phyloP scores from a whole-genome alignment of 1,140 invertebrate species.

The Rhopalosiphum maidis region DNA sequence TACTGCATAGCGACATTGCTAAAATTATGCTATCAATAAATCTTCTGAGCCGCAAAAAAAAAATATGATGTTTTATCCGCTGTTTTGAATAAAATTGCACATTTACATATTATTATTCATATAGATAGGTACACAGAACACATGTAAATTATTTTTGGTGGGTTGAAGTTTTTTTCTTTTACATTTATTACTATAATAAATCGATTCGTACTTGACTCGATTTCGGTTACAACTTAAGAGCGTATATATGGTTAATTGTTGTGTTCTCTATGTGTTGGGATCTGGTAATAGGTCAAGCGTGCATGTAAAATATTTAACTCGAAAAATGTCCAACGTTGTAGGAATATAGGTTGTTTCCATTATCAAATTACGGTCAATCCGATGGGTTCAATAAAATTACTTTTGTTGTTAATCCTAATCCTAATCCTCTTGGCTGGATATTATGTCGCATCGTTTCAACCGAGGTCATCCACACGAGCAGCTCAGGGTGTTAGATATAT shows the following conservation, averaged over 20 bases:
- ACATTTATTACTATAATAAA: constrained; percentile 5
- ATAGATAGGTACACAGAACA: neutral
- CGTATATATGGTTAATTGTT: neutral
- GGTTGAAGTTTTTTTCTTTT: neutral
- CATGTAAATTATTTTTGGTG: constrained; percentile 12
- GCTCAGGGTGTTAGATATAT: neutral
- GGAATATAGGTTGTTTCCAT: neutral
- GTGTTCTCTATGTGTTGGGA: neutral
- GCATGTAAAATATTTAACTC: neutral
- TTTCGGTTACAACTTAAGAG: neutral
- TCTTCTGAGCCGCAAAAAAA: neutral
- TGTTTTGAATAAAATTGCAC: neutral
- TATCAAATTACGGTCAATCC: constrained; percentile 26
- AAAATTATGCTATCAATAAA: constrained; percentile 43
- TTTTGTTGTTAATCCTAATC: constrained; percentile 33
- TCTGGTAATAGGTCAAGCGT: neutral
- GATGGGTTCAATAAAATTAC: neutral
- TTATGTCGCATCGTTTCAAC: neutral
- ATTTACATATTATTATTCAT: neutral
- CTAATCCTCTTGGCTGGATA: constrained; percentile 20
- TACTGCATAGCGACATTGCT: neutral
- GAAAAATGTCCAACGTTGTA: neutral
- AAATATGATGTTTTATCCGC: neutral
- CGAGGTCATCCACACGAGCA: neutral
- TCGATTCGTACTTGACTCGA: neutral